Conservation (phyloP, 2,797 vertebrate species). For the Prunella strophiata region DNA sequence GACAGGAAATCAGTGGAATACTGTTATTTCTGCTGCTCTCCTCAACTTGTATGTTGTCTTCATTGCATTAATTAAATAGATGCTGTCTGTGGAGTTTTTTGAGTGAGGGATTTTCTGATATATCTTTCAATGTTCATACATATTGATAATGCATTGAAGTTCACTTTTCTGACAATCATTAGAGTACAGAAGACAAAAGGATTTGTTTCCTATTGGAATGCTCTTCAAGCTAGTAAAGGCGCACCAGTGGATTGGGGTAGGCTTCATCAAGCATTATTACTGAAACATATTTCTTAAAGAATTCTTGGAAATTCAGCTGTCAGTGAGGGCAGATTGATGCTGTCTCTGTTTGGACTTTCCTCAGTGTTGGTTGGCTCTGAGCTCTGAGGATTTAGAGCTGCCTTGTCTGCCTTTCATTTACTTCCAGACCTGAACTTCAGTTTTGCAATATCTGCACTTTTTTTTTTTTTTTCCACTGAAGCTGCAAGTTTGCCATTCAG, state of each 20-base stretch:
- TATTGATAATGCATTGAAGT: neutral
- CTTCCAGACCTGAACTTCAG: neutral
- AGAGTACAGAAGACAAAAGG: neutral
- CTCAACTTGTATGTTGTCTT: neutral
- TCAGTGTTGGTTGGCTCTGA: neutral
- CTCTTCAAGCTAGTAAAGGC: neutral
- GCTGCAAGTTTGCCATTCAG: neutral
- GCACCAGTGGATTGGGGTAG: neutral
- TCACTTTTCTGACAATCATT: neutral
- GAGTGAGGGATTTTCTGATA: neutral
- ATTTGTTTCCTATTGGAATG: neutral
- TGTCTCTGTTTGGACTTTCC: neutral
- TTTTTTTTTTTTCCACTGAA: neutral
- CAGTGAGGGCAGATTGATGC: neutral
- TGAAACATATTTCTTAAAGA: neutral
- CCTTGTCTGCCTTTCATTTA: neutral
- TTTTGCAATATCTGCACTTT: neutral
- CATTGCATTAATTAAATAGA: neutral
- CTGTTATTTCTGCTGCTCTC: neutral
- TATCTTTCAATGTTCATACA: neutral
- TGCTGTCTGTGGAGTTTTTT: neutral
- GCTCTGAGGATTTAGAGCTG: neutral
- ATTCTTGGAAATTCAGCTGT: neutral
- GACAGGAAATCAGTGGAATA: neutral
- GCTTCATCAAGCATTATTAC: neutral